Evolutionary conservation across 2,797 vertebrate species (phyloP).

Genomic region (Lemur catta): DNA sequence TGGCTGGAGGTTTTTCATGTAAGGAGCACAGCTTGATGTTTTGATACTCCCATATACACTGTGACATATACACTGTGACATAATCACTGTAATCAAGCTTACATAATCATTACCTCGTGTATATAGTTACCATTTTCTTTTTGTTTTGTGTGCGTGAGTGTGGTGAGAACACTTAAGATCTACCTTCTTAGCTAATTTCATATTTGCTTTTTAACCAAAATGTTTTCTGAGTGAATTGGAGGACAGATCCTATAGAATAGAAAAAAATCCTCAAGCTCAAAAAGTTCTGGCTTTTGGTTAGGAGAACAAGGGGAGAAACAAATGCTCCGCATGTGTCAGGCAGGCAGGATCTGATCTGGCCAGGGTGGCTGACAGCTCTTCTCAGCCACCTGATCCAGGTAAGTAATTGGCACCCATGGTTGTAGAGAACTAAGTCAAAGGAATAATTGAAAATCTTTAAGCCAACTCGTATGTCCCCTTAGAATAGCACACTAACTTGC

Average conservation of each 20-base stretch:
- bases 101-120: not conserved
- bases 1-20: not conserved
- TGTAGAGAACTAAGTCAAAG: not conserved
- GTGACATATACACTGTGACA: not conserved
- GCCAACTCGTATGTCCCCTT: not conserved
- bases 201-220: not conserved
- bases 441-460: not conserved
- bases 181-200: not conserved
- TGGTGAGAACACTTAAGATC: not conserved
- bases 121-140: not conserved
- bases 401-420: not conserved
- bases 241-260: not conserved
- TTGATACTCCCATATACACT: not conserved
- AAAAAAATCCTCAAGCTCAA: not conserved
- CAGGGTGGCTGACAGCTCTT: not conserved
- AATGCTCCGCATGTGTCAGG: accelerated
- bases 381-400: not conserved
- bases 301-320: not conserved
- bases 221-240: not conserved
- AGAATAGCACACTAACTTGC: not conserved
- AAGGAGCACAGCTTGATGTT: not conserved
- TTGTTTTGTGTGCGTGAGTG: not conserved
- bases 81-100: not conserved
- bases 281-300: not conserved
- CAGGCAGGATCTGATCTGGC: not conserved